These are phyloP conservation scores for Papilio polyxenes DNA, from an alignment of 1,140 invertebrate genomes.

Conservation along the genomic window DNA sequence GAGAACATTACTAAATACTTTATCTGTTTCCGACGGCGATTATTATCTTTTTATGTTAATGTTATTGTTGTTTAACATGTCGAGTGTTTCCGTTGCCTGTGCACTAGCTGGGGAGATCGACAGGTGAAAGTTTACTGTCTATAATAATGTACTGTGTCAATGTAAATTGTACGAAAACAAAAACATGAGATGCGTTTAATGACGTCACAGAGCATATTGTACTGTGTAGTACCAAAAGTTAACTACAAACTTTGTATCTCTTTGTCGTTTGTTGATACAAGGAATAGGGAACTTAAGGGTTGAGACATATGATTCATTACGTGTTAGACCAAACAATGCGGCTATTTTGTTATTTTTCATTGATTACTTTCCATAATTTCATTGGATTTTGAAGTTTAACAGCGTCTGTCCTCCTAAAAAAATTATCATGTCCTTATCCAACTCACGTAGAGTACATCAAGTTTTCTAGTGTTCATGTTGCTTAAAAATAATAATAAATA, in stretches of 20 bases:
- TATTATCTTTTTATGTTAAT: constrained; percentile 25
- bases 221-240: background rate
- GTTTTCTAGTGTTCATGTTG: background rate
- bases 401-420: too few relatives aligned
- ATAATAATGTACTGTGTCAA: background rate
- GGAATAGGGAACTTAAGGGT: background rate
- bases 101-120: background rate
- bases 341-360: too few relatives aligned
- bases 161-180: background rate
- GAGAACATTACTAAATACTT: constrained; percentile 25
- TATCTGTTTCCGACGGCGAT: constrained; percentile 31
- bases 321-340: too few relatives aligned
- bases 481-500: background rate
- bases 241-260: background rate
- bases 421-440: too few relatives aligned
- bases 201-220: background rate
- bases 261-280: background rate
- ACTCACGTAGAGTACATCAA: too few relatives aligned
- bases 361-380: too few relatives aligned
- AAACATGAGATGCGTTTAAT: constrained; percentile 1
- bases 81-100: constrained; percentile 6
- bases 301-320: too few relatives aligned
- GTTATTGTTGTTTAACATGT: background rate
- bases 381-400: too few relatives aligned
- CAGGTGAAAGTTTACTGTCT: background rate